Evolutionary conservation across 2,888 invertebrate species (phyloP).

Genomic region (Andrena bicolor): DNA sequence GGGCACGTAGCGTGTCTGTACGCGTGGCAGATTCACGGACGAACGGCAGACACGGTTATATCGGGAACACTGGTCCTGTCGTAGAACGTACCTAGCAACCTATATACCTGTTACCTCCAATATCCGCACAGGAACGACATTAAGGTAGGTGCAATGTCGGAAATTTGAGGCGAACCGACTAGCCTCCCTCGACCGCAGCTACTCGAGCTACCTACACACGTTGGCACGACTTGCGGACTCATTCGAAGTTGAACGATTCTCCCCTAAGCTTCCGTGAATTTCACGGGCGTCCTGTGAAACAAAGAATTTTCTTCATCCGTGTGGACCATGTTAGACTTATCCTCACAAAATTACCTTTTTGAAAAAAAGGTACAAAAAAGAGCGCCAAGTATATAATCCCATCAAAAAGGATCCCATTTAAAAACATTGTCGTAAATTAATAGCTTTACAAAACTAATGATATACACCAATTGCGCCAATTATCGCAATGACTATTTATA

Average conservation of each 20-base stretch:
- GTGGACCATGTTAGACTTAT: background rate
- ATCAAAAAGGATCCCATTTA: no score
- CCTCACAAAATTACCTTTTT: no score
- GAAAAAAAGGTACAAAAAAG: no score
- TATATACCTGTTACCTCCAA: slow-evolving; percentile 61
- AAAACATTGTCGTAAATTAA: no score
- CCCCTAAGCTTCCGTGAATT: background rate
- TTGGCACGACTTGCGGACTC: slow-evolving; percentile 22
- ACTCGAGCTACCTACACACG: slow-evolving; percentile 21
- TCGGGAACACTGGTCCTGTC: slow-evolving; percentile 34
- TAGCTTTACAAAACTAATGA: no score
- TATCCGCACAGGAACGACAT: slow-evolving; percentile 62
- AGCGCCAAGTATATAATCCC: no score
- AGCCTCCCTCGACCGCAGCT: slow-evolving; percentile 47
- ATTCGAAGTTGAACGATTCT: slow-evolving; percentile 48
- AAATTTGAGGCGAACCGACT: slow-evolving; percentile 67
- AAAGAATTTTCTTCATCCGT: background rate
- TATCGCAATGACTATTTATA: no score
- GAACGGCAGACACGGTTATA: slow-evolving; percentile 26
- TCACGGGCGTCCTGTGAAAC: background rate
- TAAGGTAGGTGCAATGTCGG: slow-evolving; percentile 65
- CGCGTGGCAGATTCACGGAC: slow-evolving; percentile 17
- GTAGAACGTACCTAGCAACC: slow-evolving; percentile 33
- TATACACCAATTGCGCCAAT: no score
- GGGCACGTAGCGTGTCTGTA: background rate